Base-by-base conservation (phyloP, 2,797 vertebrate genomes). In the Gymnoscopelus microlampas region DNA sequence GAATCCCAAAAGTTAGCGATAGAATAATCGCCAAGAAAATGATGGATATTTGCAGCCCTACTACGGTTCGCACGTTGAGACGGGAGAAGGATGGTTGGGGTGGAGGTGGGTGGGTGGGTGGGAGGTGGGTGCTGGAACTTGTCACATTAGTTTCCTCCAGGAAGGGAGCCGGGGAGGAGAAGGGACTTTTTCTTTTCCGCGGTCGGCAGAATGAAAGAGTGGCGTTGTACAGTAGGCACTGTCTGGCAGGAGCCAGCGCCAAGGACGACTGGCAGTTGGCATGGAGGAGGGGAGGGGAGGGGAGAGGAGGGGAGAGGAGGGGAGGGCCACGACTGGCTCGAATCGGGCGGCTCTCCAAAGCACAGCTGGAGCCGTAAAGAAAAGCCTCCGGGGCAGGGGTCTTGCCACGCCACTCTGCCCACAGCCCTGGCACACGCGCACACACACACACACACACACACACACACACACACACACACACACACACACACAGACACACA, bases 111-210 rank as follows among this genome's bases (percentile, higher is more conserved):
- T 83, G 78, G 5, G 5, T 39, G 39, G 68, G 70, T 78, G 80
- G 74, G 73, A 60, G 73, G 49, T 75, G 77, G 81, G 70, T 78
- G 72, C 76, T 85, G 84, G 83, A 85, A 77, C 83, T 72, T 78
- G 74, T 88, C 84, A 78, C 77, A 24, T 79, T 71, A 57, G 59
- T 76, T 87, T 85, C 82, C 79, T 73, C 64, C 48, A 64, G 53
- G 53, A 54, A 13, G 68, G 74, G 63, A 82, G 70, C 32, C 66
- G 54, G 74, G 76, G 71, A 66, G 70, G 29, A 76, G 60, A 82
- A 73, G 69, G 39, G 74, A 13, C 49, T 74, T 48, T 23, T 68
- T 71, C 71, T 80, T 47, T 19, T 53, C 59, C 39, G 0, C 26
- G 6, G 62, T 7, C 3, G 48, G 51, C 58, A 29, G 77, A 80